These are phyloP conservation scores for Anastrepha obliqua DNA, from an alignment of 1,140 invertebrate genomes.

Conservation along the genomic window DNA sequence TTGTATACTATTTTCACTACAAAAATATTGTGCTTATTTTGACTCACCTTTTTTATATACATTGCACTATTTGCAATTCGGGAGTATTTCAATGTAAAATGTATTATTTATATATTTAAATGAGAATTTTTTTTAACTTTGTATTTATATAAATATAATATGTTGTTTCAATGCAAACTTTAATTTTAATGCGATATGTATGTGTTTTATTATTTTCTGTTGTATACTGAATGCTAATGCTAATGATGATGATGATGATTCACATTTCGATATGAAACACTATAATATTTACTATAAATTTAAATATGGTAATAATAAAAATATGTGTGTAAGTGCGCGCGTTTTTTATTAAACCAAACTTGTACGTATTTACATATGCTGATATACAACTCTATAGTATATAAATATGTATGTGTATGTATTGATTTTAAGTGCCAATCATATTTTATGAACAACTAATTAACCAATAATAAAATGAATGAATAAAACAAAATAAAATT, in stretches of 20 bases:
- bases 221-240: not conserved
- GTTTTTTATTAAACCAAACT: constrained; percentile 39
- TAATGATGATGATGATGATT: not conserved
- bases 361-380: constrained; percentile 51
- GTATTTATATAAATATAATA: constrained; percentile 8
- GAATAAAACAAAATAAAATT: constrained; percentile 31
- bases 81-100: constrained; percentile 32
- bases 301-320: not conserved
- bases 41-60: not conserved
- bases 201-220: not conserved
- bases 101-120: constrained; percentile 1
- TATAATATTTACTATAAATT: constrained; percentile 26
- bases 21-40: not conserved
- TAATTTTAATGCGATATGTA: not conserved
- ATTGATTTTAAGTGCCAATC: constrained; percentile 56
- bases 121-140: not conserved
- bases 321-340: constrained; percentile 15
- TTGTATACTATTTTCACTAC: not conserved
- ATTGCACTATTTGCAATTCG: not conserved
- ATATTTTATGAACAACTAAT: constrained; percentile 50
- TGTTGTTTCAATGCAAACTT: not conserved
- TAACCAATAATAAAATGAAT: constrained; percentile 22
- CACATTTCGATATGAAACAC: constrained; percentile 24
- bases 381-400: constrained; percentile 29
- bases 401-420: constrained; percentile 42